phyloP scores from a whole-genome alignment of 1,140 invertebrate species.

The Trichomalopsis sarcophagae region DNA sequence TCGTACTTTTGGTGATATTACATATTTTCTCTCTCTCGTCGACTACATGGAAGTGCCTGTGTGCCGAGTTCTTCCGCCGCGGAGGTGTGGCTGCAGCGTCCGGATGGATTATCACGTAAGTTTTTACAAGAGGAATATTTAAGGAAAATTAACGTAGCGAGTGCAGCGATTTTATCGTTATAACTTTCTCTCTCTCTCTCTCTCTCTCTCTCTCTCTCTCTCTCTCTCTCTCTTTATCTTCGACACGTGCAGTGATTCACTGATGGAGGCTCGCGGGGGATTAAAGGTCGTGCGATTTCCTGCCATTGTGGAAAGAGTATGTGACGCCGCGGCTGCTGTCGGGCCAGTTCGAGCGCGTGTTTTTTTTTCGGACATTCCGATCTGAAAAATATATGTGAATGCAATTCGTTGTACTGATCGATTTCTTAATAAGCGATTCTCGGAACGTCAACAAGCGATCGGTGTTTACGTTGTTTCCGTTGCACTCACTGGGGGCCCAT shows the following conservation, averaged over 20 bases:
- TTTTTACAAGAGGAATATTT: neutral
- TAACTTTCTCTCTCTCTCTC: no score
- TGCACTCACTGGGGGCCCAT: constrained; percentile 6
- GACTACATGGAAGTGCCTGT: neutral
- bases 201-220: neutral
- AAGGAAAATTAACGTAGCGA: no score
- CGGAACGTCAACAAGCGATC: constrained; percentile 15
- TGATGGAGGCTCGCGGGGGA: constrained; percentile 38
- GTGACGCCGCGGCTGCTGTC: neutral
- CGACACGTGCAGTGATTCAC: constrained; percentile 15
- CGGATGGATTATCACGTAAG: neutral
- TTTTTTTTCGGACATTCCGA: neutral
- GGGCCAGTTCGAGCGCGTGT: neutral
- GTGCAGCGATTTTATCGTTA: no score
- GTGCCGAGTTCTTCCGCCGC: neutral
- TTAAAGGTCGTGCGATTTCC: constrained; percentile 71
- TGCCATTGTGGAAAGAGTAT: constrained; percentile 62
- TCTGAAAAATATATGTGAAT: no score
- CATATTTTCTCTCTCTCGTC: neutral
- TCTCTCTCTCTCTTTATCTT: no score
- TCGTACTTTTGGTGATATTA: constrained; percentile 17
- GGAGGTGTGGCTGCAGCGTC: neutral
- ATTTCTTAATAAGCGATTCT: constrained; percentile 9
- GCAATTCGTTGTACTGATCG: neutral
- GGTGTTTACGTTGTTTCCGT: neutral